Evolutionary conservation across 30 jellyfish, hydroid and myxozoan species (phyloP).

Genomic region (Chironex yamaguchii): DNA sequence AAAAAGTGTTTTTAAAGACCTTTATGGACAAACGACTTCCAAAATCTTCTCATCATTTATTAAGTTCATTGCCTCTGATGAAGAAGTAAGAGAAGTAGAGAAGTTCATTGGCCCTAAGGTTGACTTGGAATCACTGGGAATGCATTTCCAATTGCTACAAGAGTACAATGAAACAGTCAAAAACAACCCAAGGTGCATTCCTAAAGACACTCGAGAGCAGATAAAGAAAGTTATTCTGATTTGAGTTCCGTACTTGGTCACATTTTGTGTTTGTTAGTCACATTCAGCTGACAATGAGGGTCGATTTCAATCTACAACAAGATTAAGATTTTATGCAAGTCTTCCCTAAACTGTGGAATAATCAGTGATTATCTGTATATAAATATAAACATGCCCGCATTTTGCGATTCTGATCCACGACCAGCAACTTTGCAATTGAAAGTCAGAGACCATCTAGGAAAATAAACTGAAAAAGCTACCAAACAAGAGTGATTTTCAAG

Average conservation of each 20-base stretch:
- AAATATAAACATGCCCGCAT: neutral
- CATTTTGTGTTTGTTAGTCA: neutral
- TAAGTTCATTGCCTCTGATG: neutral
- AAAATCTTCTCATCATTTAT: neutral
- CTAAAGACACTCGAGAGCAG: neutral
- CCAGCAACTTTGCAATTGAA: neutral
- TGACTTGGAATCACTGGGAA: neutral
- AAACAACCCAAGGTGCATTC: neutral
- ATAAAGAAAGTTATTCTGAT: neutral
- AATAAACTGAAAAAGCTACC: neutral
- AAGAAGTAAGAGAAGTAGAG: neutral
- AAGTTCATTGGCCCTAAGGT: neutral
- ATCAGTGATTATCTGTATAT: neutral
- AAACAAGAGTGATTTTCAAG: neutral
- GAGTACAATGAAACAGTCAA: neutral
- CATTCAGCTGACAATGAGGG: neutral
- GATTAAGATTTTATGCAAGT: neutral
- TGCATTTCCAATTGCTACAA: neutral
- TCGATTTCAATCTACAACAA: neutral
- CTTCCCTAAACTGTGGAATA: neutral
- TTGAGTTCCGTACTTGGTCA: neutral
- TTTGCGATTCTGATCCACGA: neutral
- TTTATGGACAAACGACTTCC: neutral
- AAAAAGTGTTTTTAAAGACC: too few relatives aligned
- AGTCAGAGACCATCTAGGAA: neutral